Base-by-base conservation (phyloP, 2,888 invertebrate species). In the Xylocampa areola region DNA sequence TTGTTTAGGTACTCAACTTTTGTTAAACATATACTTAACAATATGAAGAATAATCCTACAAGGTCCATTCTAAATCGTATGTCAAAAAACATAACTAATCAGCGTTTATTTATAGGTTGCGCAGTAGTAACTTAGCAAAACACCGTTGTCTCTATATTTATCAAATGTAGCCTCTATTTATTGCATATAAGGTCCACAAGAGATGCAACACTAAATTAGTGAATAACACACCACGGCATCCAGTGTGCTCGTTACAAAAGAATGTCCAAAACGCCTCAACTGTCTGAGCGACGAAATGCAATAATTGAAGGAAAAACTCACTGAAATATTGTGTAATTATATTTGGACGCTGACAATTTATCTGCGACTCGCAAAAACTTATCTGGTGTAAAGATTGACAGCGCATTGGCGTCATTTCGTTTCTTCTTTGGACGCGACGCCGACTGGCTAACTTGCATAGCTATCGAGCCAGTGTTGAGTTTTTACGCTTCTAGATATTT, bases 291-390 rank as follows among this genome's bases (percentile, higher is more conserved):
- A 71, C 77, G 81, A 86, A 89, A 91, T 89, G 89, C 87, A 83
- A 87, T 92, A 89, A 92, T 92, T 91, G 88, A 82, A 76, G 83
- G 80, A 89, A 91, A 92, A 92, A 90, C 84, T 68, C 69, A 66
- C 81, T 88, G 83, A 89, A 89, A 88, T 90, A 87, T 90, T 82
- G 83, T 85, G 79, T 89, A 89, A 91, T 91, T 91, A 89, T 88
- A 88, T 87, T 83, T 84, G 77, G 76, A 79, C 71, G 77, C 77
- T 75, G 72, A 81, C 82, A 78, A 84, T 86, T 80, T 81, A 84
- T 81, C 71, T 73, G 66, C n/a, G 50, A 57, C 39, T 44, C 32
- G 64, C 77, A 88, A 87, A 87, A 87, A 86, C 62, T 54, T 71
- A 77, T 80, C 73, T 76, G 77, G 74, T 80, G 77, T 79, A 69